Percentiles rank a stretch among this genome's conserved stretches.
phyloP scores from a whole-genome alignment of 2,888 invertebrate species.

The Embidobia sp. region DNA sequence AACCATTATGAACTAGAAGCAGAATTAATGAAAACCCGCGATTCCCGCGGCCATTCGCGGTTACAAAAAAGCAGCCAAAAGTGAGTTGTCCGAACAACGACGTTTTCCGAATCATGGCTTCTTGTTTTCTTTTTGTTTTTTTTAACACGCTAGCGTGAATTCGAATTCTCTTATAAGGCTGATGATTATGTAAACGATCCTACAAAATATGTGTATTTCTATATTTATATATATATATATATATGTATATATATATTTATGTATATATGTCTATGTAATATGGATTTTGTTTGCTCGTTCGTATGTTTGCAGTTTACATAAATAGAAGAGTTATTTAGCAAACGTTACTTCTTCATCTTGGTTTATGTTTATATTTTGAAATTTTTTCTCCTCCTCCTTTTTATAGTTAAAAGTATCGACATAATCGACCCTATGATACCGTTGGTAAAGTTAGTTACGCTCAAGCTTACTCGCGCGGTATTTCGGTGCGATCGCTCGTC shows the following conservation, averaged over 20 bases:
- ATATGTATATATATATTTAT: slow-evolving; percentile 72
- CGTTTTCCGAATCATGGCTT: background rate
- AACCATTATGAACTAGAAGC: no score
- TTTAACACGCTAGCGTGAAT: slow-evolving; percentile 65
- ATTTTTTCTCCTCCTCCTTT: slow-evolving; percentile 1
- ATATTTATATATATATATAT: no score
- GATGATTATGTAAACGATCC: slow-evolving; percentile 81
- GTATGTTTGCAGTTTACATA: slow-evolving; percentile 68
- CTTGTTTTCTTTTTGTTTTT: slow-evolving; percentile 14
- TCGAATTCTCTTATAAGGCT: slow-evolving; percentile 80
- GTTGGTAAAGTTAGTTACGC: no score
- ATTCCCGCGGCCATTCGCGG: slow-evolving; percentile 4
- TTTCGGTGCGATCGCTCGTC: slow-evolving; percentile 65
- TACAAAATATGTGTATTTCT: slow-evolving; percentile 82
- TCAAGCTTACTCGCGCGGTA: slow-evolving; percentile 70
- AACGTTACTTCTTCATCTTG: slow-evolving; percentile 73
- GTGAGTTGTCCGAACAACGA: background rate
- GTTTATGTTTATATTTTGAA: slow-evolving; percentile 29
- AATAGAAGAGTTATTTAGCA: slow-evolving; percentile 71
- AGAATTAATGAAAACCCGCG: slow-evolving; percentile 27
- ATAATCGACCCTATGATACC: slow-evolving; percentile 71
- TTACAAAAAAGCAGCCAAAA: slow-evolving; percentile 24
- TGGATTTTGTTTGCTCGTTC: slow-evolving; percentile 66
- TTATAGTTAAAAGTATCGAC: slow-evolving; percentile 73
- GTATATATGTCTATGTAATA: slow-evolving; percentile 67